Conservation (phyloP, 2,888 invertebrate genomes). For the Psococerastis gibbosa region DNA sequence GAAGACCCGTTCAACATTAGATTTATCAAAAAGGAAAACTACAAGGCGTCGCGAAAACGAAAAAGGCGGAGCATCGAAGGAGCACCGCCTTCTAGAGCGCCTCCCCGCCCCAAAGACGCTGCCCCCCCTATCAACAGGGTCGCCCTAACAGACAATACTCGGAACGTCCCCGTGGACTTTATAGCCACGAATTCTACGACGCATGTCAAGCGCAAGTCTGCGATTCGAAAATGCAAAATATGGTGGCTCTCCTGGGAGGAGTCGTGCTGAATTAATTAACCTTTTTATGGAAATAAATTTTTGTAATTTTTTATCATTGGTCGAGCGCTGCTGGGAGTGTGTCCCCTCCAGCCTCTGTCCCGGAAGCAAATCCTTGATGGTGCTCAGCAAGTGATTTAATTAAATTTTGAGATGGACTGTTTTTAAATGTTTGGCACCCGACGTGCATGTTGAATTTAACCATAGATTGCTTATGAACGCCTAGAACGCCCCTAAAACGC, state of each 20-base stretch:
- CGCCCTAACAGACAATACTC: slow-evolving; percentile 3
- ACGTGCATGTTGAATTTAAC: too few relatives aligned
- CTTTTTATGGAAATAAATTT: neutral
- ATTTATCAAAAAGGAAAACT: slow-evolving; percentile 55
- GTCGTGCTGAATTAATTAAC: slow-evolving; percentile 5
- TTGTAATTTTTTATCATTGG: neutral
- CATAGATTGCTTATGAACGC: too few relatives aligned
- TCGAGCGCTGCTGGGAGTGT: neutral
- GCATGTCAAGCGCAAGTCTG: neutral
- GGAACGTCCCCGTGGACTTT: slow-evolving; percentile 6
- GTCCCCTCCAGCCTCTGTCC: neutral
- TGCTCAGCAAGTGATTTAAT: neutral
- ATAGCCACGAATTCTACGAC: slow-evolving; percentile 4
- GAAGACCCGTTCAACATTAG: slow-evolving; percentile 92
- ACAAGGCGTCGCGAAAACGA: slow-evolving; percentile 23
- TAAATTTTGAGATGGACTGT: neutral
- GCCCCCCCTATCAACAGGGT: neutral
- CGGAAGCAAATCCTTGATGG: slow-evolving; percentile 1
- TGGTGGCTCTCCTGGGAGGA: slow-evolving; percentile 9
- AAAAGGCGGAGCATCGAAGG: slow-evolving; percentile 57
- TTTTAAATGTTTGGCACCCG: too few relatives aligned
- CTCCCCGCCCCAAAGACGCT: neutral
- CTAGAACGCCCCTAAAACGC: too few relatives aligned
- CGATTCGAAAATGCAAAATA: slow-evolving; percentile 6
- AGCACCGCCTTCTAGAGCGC: slow-evolving; percentile 26